These are phyloP conservation scores for Petrocephalus zakoni DNA, from an alignment of 2,113 vertebrate genomes.

Conservation along the genomic window DNA sequence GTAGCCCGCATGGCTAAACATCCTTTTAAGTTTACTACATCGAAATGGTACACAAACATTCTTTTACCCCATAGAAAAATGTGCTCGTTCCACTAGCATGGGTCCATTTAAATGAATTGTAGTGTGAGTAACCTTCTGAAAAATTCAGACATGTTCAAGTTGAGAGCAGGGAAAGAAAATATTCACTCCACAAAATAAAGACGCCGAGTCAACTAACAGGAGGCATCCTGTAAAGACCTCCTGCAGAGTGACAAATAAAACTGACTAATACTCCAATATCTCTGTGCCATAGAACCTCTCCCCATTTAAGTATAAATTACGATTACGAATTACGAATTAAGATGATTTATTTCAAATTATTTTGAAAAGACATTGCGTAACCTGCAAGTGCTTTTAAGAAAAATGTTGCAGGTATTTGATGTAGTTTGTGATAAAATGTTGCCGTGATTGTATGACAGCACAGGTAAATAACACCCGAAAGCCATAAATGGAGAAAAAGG, in stretches of 20 bases:
- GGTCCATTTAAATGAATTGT: neutral
- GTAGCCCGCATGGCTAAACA: neutral
- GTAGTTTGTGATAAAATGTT: neutral
- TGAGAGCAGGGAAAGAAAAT: neutral
- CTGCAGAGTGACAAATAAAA: neutral
- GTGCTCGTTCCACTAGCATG: neutral
- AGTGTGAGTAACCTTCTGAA: neutral
- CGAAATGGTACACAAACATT: neutral
- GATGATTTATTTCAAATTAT: neutral
- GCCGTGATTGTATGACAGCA: neutral
- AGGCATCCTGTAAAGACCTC: neutral
- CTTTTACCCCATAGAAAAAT: neutral
- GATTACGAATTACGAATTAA: too few species aligned
- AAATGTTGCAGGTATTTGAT: neutral
- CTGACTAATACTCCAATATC: neutral
- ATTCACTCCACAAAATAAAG: neutral
- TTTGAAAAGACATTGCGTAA: neutral
- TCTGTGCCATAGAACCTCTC: neutral
- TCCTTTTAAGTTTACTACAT: neutral
- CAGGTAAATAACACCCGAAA: neutral
- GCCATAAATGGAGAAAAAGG: neutral
- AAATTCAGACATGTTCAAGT: neutral
- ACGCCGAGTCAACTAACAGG: neutral
- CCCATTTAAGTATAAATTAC: neutral
- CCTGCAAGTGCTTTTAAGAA: neutral